Evolutionary conservation across 2,797 vertebrate genomes (phyloP).

Genomic region (Valencia hispanica): DNA sequence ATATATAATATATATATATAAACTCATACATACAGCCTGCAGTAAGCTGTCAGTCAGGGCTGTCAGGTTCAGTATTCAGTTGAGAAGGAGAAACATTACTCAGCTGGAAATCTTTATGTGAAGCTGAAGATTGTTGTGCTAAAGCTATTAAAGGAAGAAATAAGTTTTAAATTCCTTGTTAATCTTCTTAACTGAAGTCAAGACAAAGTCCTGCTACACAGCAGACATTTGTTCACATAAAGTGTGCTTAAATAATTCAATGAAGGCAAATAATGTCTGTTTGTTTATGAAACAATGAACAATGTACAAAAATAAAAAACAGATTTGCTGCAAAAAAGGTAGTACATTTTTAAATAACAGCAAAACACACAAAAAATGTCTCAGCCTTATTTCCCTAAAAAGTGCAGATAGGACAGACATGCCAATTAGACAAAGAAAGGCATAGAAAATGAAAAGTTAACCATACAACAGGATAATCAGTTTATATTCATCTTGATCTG

Average conservation of each 20-base stretch:
- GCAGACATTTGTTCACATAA: background rate
- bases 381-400: background rate
- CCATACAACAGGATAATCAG: background rate
- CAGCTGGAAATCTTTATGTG: background rate
- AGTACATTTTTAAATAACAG: too few species aligned
- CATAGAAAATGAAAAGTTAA: background rate
- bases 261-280: background rate
- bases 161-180: background rate
- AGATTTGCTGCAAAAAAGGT: too few species aligned
- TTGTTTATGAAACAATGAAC: too few species aligned
- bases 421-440: background rate
- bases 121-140: background rate
- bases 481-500: background rate
- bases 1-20: too few species aligned
- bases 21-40: background rate
- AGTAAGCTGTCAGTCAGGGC: background rate
- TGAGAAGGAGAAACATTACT: background rate
- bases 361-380: background rate
- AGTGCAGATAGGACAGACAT: background rate
- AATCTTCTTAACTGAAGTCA: slow-evolving; percentile 1
- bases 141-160: background rate
- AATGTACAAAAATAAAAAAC: too few species aligned
- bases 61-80: background rate
- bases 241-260: background rate
- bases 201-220: background rate